Evolutionary conservation across 2,113 vertebrate genomes (phyloP), one percentile per base, ranked within the genome.

Genomic region (Nibea albiflora): DNA sequence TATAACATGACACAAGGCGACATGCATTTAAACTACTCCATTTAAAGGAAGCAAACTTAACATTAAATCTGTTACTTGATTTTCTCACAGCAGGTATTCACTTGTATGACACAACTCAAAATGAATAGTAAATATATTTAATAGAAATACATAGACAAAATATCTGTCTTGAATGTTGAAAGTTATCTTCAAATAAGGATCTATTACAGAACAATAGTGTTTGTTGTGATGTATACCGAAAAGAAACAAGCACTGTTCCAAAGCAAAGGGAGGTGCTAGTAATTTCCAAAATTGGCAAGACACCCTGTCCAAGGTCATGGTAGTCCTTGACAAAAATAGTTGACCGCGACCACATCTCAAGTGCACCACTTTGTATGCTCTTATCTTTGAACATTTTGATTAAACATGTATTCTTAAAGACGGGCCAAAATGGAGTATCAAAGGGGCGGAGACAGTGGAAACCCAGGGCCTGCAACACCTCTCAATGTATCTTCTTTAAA

Each of bases 251-350:
- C 6, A 22, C 56, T 50, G 63, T 28, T 5, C 3, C 52, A 67
- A 78, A 82, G 85, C 85, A 85, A 76, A 39, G 88, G 88, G 90
- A 80, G 83, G 93, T 91, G 91, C 92, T 89, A 92, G 86, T 88
- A 94, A 97, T 96, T 93, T 96, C 97, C 96, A 96, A 97, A 98
- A 96, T 94, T 96, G 96, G 96, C 95, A 95, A 96, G 95, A 95
- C 94, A 93, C 94, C 94, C 89, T 89, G 86, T 92, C 94, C 97
- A 97, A 97, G 96, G 96, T 97, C 96, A 95, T 92, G 93, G 92
- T 92, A 94, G 94, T 93, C 89, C 94, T 91, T 96, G 96, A 97
- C 96, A 96, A 96, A 97, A 97, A 98, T 98, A 98, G 95, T 95
- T 92, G 85, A 95, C 95, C 92, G 92, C 88, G 93, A 93, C 92